Evolutionary conservation across 2,113 vertebrate species (phyloP).

Genomic region (Chloropsis cyanopogon): DNA sequence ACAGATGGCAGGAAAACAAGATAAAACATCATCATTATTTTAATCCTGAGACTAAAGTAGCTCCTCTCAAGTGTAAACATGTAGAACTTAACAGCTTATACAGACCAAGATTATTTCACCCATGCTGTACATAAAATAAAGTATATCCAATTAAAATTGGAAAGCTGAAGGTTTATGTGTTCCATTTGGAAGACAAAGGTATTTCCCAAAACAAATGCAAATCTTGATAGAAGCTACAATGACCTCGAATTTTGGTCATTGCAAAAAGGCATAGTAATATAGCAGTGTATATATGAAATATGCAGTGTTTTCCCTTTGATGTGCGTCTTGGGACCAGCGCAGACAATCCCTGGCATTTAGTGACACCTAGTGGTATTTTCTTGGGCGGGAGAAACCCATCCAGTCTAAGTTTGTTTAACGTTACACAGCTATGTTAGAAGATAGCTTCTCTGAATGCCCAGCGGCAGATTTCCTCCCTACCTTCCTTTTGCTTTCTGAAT

Average conservation of each 20-base stretch:
- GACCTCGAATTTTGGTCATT: background rate
- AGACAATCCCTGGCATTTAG: background rate
- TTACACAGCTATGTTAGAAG: fast-evolving
- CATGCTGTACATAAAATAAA: fast-evolving
- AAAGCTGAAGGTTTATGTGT: background rate
- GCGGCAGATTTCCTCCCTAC: background rate
- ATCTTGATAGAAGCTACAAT: background rate
- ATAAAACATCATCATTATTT: background rate
- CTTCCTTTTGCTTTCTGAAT: background rate
- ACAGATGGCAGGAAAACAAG: background rate
- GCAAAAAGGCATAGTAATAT: background rate
- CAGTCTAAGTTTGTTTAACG: fast-evolving
- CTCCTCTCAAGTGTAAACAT: background rate
- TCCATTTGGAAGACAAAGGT: background rate
- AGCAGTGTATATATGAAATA: fast-evolving
- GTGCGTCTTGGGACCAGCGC: fast-evolving
- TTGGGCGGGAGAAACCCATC: background rate
- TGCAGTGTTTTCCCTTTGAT: fast-evolving
- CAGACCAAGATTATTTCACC: background rate
- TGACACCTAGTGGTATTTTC: slow-evolving; percentile 33
- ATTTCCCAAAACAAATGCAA: background rate
- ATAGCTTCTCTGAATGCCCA: fast-evolving
- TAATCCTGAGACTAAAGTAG: background rate
- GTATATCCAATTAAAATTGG: background rate
- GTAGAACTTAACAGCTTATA: background rate